A percentile compares a stretch with the other conserved stretches of the same genome.
Evolutionary conservation across 2,888 invertebrate genomes (phyloP).

Genomic region (Stenchaetothrips biformis): DNA sequence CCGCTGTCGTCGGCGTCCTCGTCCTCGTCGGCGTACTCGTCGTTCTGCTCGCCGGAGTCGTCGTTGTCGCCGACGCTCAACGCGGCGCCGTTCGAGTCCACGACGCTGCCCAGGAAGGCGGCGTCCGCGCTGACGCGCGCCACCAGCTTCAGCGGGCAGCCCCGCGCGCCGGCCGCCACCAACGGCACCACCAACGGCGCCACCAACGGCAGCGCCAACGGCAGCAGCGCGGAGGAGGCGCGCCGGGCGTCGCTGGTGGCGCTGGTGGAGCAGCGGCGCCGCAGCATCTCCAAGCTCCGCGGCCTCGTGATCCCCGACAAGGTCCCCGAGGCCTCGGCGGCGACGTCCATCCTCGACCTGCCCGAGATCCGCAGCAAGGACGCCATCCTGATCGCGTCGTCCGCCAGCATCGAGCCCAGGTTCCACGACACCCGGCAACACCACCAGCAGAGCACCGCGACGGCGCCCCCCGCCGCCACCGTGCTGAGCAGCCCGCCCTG

Average conservation of each 20-base stretch:
- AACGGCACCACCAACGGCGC: neutral
- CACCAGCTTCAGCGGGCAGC: slow-evolving; percentile 47
- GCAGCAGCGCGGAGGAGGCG: slow-evolving; percentile 45
- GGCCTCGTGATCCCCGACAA: slow-evolving; percentile 84
- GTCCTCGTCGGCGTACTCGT: slow-evolving; percentile 37
- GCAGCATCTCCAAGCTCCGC: slow-evolving; percentile 75
- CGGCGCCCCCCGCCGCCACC: slow-evolving; percentile 27
- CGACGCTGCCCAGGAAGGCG: slow-evolving; percentile 33
- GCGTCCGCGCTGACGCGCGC: slow-evolving; percentile 42
- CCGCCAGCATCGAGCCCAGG: slow-evolving; percentile 8
- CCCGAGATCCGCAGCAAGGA: slow-evolving; percentile 78
- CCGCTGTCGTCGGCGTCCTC: slow-evolving; percentile 34
- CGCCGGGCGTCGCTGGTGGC: slow-evolving; percentile 66
- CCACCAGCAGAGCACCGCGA: slow-evolving; percentile 27
- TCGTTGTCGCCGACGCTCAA: slow-evolving; percentile 38
- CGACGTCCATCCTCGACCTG: slow-evolving; percentile 60
- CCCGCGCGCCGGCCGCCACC: slow-evolving; percentile 31
- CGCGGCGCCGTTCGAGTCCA: slow-evolving; percentile 38
- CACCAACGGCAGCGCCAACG: slow-evolving; percentile 37
- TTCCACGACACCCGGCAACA: slow-evolving; percentile 15
- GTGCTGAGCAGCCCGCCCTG: slow-evolving; percentile 38
- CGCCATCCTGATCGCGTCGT: slow-evolving; percentile 47
- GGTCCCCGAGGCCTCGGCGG: slow-evolving; percentile 47
- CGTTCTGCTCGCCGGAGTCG: slow-evolving; percentile 39
- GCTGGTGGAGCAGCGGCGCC: slow-evolving; percentile 73